Conservation (phyloP, 2,113 vertebrate species). For the Macheiramphus alcinus region DNA sequence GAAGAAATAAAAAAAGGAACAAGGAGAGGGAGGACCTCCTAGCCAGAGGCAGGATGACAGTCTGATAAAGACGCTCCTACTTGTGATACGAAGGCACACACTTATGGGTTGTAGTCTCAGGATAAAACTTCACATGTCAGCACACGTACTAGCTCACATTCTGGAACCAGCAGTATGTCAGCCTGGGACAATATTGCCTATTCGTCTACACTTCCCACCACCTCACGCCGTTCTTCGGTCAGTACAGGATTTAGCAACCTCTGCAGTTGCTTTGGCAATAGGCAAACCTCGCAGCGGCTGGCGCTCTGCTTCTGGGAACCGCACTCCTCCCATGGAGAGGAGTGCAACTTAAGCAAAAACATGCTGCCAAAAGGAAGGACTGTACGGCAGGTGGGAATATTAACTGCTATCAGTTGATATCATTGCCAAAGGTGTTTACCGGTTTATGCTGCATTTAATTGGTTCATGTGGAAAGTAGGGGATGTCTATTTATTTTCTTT, state of each 20-base stretch:
- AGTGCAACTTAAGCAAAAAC: not conserved
- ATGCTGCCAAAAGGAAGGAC: not conserved
- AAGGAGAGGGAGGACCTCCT: not conserved
- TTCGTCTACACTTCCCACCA: not conserved
- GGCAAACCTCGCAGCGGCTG: not conserved
- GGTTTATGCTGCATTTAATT: not conserved
- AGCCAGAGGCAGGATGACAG: not conserved
- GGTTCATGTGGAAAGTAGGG: not conserved
- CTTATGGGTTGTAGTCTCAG: not conserved
- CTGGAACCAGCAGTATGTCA: not conserved
- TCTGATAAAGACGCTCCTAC: not conserved
- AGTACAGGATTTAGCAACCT: not conserved
- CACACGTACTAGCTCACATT: accelerated
- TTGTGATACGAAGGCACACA: not conserved
- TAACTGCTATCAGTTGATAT: not conserved
- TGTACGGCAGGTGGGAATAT: not conserved
- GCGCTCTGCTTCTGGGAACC: not conserved
- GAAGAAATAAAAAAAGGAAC: not conserved
- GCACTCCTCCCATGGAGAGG: not conserved
- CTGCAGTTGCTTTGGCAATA: not conserved
- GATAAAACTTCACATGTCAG: not conserved
- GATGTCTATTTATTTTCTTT: not conserved
- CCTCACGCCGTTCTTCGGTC: accelerated
- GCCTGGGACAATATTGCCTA: not conserved
- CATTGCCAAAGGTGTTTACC: not conserved